phyloP scores from a whole-genome alignment of 2,888 invertebrate species.

The Desoria tigrina region DNA sequence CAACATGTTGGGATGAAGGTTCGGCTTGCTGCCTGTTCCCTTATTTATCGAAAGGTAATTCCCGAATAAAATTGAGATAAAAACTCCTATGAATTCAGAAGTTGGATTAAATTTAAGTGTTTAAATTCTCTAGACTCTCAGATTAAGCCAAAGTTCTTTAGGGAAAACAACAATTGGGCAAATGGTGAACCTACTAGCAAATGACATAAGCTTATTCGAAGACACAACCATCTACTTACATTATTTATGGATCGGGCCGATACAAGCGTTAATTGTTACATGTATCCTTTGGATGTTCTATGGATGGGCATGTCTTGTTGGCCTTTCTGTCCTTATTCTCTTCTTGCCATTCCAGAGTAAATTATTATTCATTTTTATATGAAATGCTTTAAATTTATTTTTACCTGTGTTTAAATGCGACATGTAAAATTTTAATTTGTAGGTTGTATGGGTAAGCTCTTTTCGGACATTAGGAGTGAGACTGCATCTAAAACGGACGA shows the following conservation, averaged over 20 bases:
- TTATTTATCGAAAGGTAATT: slow-evolving; percentile 80
- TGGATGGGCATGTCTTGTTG: slow-evolving; percentile 71
- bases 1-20: slow-evolving; percentile 76
- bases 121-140: slow-evolving; percentile 64
- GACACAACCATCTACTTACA: slow-evolving; percentile 84
- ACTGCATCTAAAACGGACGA: slow-evolving; percentile 86
- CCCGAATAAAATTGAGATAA: slow-evolving; percentile 33
- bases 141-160: slow-evolving; percentile 75
- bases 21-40: slow-evolving; percentile 76
- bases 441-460: slow-evolving; percentile 59
- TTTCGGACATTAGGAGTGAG: slow-evolving; percentile 66
- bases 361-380: too few relatives aligned
- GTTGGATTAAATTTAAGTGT: neutral
- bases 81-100: too few relatives aligned
- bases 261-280: slow-evolving; percentile 77
- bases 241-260: slow-evolving; percentile 86
- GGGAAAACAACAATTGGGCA: slow-evolving; percentile 87
- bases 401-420: neutral
- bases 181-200: slow-evolving; percentile 91
- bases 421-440: slow-evolving; percentile 23
- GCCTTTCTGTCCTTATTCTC: slow-evolving; percentile 74
- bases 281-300: slow-evolving; percentile 77
- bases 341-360: slow-evolving; percentile 81
- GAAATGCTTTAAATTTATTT: neutral
- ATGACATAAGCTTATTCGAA: slow-evolving; percentile 92